phyloP scores from a whole-genome alignment of 2,797 vertebrate species.

The Valencia hispanica region DNA sequence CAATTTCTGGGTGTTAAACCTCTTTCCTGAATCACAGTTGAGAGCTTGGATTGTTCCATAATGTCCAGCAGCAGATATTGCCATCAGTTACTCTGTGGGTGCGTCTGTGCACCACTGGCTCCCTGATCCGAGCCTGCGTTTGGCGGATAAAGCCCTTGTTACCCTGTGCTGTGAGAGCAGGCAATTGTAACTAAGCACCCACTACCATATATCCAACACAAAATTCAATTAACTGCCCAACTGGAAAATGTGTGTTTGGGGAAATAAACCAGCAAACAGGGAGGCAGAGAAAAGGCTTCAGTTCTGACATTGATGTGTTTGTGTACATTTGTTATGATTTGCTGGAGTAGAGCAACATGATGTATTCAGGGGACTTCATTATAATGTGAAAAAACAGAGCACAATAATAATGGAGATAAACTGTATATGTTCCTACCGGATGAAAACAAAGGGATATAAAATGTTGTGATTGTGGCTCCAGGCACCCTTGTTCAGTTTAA shows the following conservation, averaged over 20 bases:
- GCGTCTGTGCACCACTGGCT: conserved; percentile 33
- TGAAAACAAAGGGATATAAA: conserved; percentile 22
- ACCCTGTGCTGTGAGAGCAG: conserved; percentile 36
- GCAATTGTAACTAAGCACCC: conserved; percentile 64
- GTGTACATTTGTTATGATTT: conserved; percentile 61
- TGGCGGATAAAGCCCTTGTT: conserved; percentile 45
- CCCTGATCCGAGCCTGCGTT: conserved; percentile 41
- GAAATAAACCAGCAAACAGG: conserved; percentile 65
- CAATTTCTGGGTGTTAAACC: not conserved
- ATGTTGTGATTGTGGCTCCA: conserved; percentile 19
- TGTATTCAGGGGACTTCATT: conserved; percentile 35
- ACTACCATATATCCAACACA: conserved; percentile 55
- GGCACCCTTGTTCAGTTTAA: conserved; percentile 50
- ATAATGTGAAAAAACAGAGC: conserved; percentile 28
- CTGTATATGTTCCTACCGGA: conserved; percentile 17
- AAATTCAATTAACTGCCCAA: conserved; percentile 73
- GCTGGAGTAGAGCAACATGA: conserved; percentile 41
- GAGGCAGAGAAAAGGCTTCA: conserved; percentile 33
- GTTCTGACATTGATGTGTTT: conserved; percentile 36
- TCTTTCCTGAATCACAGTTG: conserved; percentile 17
- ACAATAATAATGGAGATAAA: conserved; percentile 33
- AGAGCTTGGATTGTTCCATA: conserved; percentile 18
- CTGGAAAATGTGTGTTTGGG: conserved; percentile 72
- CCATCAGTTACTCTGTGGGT: conserved; percentile 44
- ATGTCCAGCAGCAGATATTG: conserved; percentile 36